Base-by-base conservation (phyloP, 2,888 invertebrate genomes). In the Pimpla rufipes region DNA sequence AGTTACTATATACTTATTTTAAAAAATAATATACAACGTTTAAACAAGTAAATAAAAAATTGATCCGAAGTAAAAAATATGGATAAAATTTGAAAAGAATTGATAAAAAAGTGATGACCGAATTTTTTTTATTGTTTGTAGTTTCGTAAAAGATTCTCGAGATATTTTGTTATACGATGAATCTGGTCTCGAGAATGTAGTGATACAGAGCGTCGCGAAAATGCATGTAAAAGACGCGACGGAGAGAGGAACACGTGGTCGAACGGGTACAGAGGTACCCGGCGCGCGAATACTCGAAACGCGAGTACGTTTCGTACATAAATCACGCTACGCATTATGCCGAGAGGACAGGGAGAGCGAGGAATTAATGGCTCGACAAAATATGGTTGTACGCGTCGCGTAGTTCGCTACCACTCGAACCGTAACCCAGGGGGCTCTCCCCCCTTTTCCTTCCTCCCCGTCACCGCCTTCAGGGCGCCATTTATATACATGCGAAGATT, bases 331-430 rank as follows among this genome's bases (percentile, higher is more conserved):
- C 73, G 62, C 77, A 83, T 83, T 80, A 83, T 74, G 83, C 81
- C 64, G 68, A 70, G 77, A 83, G 76, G 52, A 77, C 74, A 45
- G 75, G 67, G 81, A 73, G 81, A 85, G 82, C 81, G 82, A 85
- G 77, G 80, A 87, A 85, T 87, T 85, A 87, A 85, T 87, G 85
- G 85, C 74, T 84, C 84, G 81, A 87, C 83, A 82, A 85, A 85
- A 82, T 85, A 85, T 85, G 86, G 82, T 85, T 82, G 83, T 71
- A 77, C 70, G 80, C 62, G 77, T 83, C 73, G 80, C 77, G 71
- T 76, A 77, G 71, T 67, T 68, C 59, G 29, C 37, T 78, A 76
- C 76, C 62, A 74, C 74, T 73, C 74, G 77, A 80, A 52, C 68
- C 75, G 68, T 77, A 83, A 79, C 76, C 70, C 81, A 83, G 85